phyloP scores from a whole-genome alignment of 2,888 invertebrate species.

The Encarsia formosa region DNA sequence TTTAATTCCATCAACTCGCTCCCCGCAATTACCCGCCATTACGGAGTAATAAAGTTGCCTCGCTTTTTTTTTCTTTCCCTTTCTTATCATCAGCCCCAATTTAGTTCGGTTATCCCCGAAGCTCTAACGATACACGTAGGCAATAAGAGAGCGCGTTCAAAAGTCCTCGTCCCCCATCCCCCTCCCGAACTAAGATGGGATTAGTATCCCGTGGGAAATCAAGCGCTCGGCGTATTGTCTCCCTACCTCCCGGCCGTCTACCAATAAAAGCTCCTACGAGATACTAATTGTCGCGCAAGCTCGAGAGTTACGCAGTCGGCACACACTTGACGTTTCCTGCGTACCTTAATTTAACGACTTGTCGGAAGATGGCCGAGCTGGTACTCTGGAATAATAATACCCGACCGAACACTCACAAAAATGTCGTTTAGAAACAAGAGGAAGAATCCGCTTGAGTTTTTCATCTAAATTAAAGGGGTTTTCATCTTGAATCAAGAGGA shows the following conservation, averaged over 20 bases:
- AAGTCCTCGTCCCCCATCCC: no score
- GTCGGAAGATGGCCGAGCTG: constrained; percentile 5
- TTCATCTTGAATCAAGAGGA: no score
- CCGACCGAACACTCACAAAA: no score
- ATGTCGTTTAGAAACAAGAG: no score
- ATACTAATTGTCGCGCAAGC: constrained; percentile 41
- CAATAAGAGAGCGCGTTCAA: no score
- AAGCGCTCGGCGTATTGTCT: constrained; percentile 41
- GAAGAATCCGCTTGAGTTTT: no score
- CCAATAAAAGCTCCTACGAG: constrained; percentile 43
- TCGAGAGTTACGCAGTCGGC: background rate
- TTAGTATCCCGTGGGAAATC: constrained; percentile 48
- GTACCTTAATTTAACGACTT: constrained; percentile 18
- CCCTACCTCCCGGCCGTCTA: no score
- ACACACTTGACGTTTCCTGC: background rate
- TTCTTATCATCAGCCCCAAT: constrained; percentile 16
- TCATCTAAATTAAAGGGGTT: no score
- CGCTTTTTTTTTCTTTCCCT: no score
- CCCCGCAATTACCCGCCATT: no score
- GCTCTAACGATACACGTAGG: constrained; percentile 20
- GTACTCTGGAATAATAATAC: no score
- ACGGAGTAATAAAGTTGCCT: constrained; percentile 15
- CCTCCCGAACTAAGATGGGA: constrained; percentile 38
- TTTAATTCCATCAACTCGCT: no score
- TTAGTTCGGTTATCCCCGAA: constrained; percentile 17